phyloP scores from a whole-genome alignment of 1,140 invertebrate genomes.

The Choristoneura fumiferana region DNA sequence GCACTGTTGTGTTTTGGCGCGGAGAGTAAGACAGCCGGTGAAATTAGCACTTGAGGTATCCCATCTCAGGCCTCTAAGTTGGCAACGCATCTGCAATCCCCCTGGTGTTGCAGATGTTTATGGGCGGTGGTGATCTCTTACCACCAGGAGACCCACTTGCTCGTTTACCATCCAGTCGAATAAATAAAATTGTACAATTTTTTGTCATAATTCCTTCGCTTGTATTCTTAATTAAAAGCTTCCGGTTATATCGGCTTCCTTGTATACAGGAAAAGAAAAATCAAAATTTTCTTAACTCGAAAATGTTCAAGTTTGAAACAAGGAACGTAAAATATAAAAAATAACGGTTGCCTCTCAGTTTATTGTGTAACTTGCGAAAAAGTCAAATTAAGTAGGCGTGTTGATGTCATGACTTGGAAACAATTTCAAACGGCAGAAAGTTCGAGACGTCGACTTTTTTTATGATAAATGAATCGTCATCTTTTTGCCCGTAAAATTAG shows the following conservation, averaged over 20 bases:
- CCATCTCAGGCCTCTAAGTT: no score
- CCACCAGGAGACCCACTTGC: no score
- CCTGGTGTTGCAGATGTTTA: no score
- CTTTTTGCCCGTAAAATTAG: conserved; percentile 2
- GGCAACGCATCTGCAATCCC: no score
- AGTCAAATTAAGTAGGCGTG: conserved; percentile 41
- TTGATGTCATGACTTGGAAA: conserved; percentile 41
- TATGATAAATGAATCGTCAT: conserved; percentile 17
- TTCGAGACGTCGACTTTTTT: conserved; percentile 24
- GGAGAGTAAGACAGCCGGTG: no score
- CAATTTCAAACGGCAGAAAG: conserved; percentile 29
- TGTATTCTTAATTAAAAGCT: no score
- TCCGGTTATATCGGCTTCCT: background rate
- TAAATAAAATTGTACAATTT: no score
- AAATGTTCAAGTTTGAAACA: conserved; percentile 29
- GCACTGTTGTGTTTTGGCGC: no score
- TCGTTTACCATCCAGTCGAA: no score
- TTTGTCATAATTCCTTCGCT: no score
- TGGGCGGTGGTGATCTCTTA: no score
- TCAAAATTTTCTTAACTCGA: conserved; percentile 24
- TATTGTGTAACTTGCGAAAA: conserved; percentile 40
- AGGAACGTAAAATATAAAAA: conserved; percentile 40
- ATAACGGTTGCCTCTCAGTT: conserved; percentile 34
- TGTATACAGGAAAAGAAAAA: conserved; percentile 24
- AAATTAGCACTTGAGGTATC: no score